Base-by-base conservation (phyloP, 2,113 vertebrate species). In the Bombycilla garrulus region DNA sequence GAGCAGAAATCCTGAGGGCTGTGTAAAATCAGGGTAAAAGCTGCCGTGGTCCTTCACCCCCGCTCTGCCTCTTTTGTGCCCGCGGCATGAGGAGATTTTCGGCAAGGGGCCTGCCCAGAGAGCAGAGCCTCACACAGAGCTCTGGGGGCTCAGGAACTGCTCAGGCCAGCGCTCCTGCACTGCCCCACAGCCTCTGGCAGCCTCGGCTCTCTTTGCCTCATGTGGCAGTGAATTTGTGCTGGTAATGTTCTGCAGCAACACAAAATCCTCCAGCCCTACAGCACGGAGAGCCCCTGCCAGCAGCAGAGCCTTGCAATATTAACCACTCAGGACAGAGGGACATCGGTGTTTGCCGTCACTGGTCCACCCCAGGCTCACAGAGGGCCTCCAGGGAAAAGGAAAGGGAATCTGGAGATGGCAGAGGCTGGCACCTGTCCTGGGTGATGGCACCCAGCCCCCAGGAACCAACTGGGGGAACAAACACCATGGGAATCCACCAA, bases 291-390 rank as follows among this genome's bases (percentile, higher is more conserved):
- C 9, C 45, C 40, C 50, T 6, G 36, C 11, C 25, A 65, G 29
- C 51, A 51, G 11, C 60, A 65, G 64, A 54, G 35, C 21, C n/a
- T 42, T 28, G 66, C 15, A 50, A 45, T 62, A 24, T 40, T 8
- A 25, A 10, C 36, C 54, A 1, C 2, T 25, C 48, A 36, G 64
- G 35, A 3, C 31, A 90, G 89, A 28, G 20, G n/a, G 25, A 25
- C 9, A 5, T 1, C 5, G 7, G 5, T 0, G 4, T 5, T 10
- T 23, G 33, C 42, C 31, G 1, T 14, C 38, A 3, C 10, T 10
- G 22, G 8, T 11, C 28, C 20, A 7, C 33, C 35, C 5, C 17
- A 62, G 2, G 1, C 42, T 36, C 22, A 12, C 15, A 28, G 33
- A 19, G 23, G 3, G 16, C 3, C 29, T 62, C n/a, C 28, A 79